phyloP scores from a whole-genome alignment of 2,888 invertebrate genomes.

The Ommatoiulus sabulosus region DNA sequence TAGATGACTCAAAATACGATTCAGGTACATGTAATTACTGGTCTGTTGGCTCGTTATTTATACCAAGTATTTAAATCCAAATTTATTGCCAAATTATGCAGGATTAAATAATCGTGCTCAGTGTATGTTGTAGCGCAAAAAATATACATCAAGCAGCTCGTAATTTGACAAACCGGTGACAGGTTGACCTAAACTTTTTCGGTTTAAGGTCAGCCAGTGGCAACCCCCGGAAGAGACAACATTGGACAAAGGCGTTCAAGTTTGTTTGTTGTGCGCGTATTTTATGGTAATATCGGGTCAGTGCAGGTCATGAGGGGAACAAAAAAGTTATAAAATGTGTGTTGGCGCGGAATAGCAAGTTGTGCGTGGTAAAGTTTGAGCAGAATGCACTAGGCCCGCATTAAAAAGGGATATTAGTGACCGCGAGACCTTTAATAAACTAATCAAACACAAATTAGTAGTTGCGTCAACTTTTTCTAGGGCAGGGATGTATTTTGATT shows the following conservation, averaged over 20 bases:
- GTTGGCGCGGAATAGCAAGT: not conserved
- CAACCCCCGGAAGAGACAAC: conserved; percentile 47
- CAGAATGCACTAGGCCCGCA: not conserved
- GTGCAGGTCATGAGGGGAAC: conserved; percentile 36
- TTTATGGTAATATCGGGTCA: conserved; percentile 48
- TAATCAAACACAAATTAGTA: not conserved
- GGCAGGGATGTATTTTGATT: not conserved
- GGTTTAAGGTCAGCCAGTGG: conserved; percentile 20
- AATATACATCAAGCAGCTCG: not conserved
- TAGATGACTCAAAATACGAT: no score
- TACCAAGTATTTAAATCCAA: not conserved
- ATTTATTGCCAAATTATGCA: not conserved
- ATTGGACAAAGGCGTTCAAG: conserved; percentile 38
- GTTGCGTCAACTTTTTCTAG: not conserved
- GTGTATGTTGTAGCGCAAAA: conserved; percentile 2
- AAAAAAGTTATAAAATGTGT: not conserved
- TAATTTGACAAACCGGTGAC: conserved; percentile 37
- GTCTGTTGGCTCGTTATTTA: not conserved
- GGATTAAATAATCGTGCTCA: not conserved
- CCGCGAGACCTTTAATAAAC: conserved; percentile 21
- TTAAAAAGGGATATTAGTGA: conserved; percentile 30
- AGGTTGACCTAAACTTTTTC: conserved; percentile 48
- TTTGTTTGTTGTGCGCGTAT: conserved; percentile 31
- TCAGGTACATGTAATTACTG: not conserved
- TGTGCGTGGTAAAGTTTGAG: not conserved